Conservation (phyloP, 2,113 vertebrate genomes). For the Panurus biarmicus region DNA sequence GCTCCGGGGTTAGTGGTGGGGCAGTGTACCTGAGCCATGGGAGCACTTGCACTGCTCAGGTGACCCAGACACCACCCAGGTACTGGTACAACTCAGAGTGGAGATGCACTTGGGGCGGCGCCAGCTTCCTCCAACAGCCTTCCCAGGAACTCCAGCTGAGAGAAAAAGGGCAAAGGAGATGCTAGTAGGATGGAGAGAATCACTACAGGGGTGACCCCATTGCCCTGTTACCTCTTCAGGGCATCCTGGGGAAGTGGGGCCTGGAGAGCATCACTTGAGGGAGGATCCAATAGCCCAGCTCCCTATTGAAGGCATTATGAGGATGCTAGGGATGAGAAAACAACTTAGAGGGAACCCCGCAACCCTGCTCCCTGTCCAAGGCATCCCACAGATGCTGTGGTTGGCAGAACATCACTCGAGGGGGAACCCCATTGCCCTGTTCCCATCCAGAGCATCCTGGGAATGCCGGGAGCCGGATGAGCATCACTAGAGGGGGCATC, state of each 20-base stretch:
- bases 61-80: neutral
- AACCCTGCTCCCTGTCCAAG: neutral
- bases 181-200: neutral
- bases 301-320: neutral
- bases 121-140: neutral
- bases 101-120: neutral
- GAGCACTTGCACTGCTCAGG: neutral
- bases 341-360: too few relatives aligned
- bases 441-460: neutral
- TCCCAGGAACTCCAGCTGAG: neutral
- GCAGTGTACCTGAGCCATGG: neutral
- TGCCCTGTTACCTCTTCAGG: neutral
- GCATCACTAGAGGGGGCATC: neutral
- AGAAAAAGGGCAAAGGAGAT: neutral
- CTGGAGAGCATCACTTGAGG: neutral
- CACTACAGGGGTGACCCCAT: neutral
- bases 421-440: neutral
- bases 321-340: neutral
- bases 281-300: neutral
- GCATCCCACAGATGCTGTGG: neutral
- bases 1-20: neutral
- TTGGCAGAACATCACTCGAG: neutral
- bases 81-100: fast-evolving
- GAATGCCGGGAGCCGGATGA: neutral
- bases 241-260: neutral